Evolutionary conservation across 1,140 invertebrate genomes (phyloP).

Genomic region (Ips typographus): DNA sequence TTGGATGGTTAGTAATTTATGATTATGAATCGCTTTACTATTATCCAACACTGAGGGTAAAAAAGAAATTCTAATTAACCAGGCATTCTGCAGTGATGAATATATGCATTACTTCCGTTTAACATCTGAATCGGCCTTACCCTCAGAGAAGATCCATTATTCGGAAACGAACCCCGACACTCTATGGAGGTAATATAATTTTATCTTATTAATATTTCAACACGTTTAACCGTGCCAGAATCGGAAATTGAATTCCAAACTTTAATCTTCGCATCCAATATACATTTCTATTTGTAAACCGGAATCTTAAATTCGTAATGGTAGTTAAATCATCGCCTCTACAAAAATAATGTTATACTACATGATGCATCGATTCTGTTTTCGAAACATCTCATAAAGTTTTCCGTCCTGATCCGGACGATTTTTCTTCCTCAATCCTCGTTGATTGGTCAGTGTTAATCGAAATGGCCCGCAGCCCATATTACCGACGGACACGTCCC

Average conservation of each 20-base stretch:
- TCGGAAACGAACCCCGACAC: not conserved
- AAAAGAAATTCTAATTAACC: too few species aligned
- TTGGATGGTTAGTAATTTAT: too few species aligned
- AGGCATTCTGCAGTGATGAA: too few species aligned
- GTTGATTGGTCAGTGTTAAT: constrained; percentile 10
- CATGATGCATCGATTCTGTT: too few species aligned
- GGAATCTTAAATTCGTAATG: constrained; percentile 7
- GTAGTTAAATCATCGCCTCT: not conserved
- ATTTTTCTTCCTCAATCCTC: constrained; percentile 2
- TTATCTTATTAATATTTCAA: constrained; percentile 11
- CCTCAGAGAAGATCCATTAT: too few species aligned
- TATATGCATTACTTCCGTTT: too few species aligned
- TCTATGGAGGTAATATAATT: not conserved
- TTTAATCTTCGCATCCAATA: constrained; percentile 1
- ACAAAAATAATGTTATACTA: too few species aligned
- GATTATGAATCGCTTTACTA: too few species aligned
- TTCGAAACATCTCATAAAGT: too few species aligned
- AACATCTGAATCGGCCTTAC: too few species aligned
- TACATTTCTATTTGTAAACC: constrained; percentile 7
- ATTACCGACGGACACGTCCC: constrained; percentile 1
- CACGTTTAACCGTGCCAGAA: constrained; percentile 9
- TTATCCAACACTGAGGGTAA: too few species aligned
- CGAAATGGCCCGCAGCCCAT: constrained; percentile 5
- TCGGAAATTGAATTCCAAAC: constrained; percentile 7
- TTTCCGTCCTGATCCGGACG: too few species aligned